Base-by-base conservation (phyloP, 2,888 invertebrate species). In the Eristalinus aeneus region DNA sequence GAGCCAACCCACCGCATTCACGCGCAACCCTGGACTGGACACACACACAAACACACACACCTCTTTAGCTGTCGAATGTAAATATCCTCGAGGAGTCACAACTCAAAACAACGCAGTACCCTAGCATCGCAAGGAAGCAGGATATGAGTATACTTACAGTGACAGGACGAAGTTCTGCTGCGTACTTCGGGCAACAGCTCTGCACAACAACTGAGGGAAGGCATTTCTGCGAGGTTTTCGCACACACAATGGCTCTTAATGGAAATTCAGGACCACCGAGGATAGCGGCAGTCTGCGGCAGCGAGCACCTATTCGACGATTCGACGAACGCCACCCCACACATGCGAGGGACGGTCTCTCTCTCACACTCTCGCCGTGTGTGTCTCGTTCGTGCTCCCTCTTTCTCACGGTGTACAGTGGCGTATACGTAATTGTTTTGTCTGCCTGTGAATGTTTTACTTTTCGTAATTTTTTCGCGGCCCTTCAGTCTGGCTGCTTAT, bases 351-450 rank as follows among this genome's bases (percentile, higher is more conserved):
- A 6, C 16, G n/a, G 16, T n/a, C 46, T 16, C 12, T 39, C 39
- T 46, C n/a, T n/a, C n/a, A 16, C 5, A 1, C 39, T 16, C 16
- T 5, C n/a, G 27, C 27, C 5, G 27, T 5, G 27, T 8, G 6
- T 46, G 16, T 34, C 10, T 34, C 46, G n/a, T 16, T n/a, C 16
- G 46, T 16, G 46, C 46, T 46, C 27, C 39, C 39, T 39, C 39
- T 16, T 1, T 63, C 54, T 34, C 63, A 63, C 27, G 20, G 34
- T 56, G 31, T 74, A 56, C 27, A 80, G 65, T 71, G 84, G 84
- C 84, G 79, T 75, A 84, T 84, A 80, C 80, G 84, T 80, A 80
- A 84, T 80, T 80, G 63, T 85, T 85, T 76, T 63, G 68, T 56
- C 79, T 76, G 54, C 31, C 63, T 27, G 54, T 31, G 60, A 16